Percentiles rank a stretch among this genome's conserved stretches.
These are phyloP conservation scores for Chrysomela aeneicollis DNA, from an alignment of 2,888 invertebrate genomes.

Conservation along the genomic window DNA sequence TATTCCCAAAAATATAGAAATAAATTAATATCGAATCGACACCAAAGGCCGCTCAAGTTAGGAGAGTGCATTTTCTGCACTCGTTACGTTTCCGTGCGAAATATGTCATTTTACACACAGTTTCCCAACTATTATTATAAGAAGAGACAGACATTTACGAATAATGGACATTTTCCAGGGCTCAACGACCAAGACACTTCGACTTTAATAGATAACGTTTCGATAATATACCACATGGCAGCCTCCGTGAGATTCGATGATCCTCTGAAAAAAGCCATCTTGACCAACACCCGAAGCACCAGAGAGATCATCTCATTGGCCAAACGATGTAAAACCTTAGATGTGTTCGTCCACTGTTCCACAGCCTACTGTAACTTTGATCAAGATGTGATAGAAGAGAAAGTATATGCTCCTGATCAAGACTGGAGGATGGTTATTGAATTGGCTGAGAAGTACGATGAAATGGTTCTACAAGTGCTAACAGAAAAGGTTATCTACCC, in stretches of 20 bases:
- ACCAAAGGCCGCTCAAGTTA: too few relatives aligned
- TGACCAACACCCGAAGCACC: conserved; percentile 73
- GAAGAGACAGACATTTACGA: too few relatives aligned
- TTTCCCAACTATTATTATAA: too few relatives aligned
- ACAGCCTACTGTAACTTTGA: conserved; percentile 89
- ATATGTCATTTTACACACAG: too few relatives aligned
- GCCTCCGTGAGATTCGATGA: conserved; percentile 89
- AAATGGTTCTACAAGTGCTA: conserved; percentile 65
- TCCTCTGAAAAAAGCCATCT: conserved; percentile 69
- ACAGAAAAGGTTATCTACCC: conserved; percentile 69
- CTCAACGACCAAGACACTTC: conserved; percentile 63
- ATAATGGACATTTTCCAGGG: conserved; percentile 63
- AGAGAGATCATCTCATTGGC: conserved; percentile 70
- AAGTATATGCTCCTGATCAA: conserved; percentile 73
- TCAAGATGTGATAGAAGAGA: conserved; percentile 73
- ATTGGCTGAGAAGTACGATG: conserved; percentile 70
- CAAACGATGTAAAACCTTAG: conserved; percentile 62
- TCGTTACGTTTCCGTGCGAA: too few relatives aligned
- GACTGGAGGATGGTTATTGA: conserved; percentile 75
- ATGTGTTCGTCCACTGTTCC: conserved; percentile 79
- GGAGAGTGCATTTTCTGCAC: too few relatives aligned
- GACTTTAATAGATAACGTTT: conserved; percentile 67
- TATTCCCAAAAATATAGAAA: too few relatives aligned
- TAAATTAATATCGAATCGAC: too few relatives aligned
- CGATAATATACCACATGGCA: conserved; percentile 79